Percentiles rank a stretch among this genome's conserved stretches.
Evolutionary conservation across 2,797 vertebrate genomes (phyloP).

Genomic region (Chanos chanos): DNA sequence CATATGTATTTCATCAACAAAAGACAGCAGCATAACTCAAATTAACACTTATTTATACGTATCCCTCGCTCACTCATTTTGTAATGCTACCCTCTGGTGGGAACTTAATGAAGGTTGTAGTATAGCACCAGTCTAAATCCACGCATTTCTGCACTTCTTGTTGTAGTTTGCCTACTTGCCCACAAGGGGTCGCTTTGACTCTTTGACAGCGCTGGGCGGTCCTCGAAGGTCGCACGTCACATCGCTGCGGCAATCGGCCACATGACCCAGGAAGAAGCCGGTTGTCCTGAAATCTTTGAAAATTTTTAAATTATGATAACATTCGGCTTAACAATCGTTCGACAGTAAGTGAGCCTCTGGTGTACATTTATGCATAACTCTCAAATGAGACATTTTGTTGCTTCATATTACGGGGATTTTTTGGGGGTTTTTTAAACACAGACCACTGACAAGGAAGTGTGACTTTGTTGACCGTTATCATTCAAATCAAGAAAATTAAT

Average conservation of each 20-base stretch:
- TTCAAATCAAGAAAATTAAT: too few relatives aligned
- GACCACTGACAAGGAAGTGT: too few relatives aligned
- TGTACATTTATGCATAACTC: too few relatives aligned
- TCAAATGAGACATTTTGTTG: too few relatives aligned
- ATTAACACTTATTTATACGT: background rate
- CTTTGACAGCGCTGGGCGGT: too few relatives aligned
- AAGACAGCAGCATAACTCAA: too few relatives aligned
- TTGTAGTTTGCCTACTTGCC: background rate
- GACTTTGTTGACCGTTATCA: too few relatives aligned
- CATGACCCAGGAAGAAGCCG: constrained; percentile 52
- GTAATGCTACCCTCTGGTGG: constrained; percentile 15
- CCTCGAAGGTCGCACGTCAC: too few relatives aligned
- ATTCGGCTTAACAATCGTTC: constrained; percentile 80
- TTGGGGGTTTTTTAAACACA: too few relatives aligned
- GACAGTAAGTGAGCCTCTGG: constrained; percentile 80
- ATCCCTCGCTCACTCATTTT: background rate
- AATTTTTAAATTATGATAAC: constrained; percentile 62
- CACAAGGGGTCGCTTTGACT: constrained; percentile 2
- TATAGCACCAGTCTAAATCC: too few relatives aligned
- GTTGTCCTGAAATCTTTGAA: background rate
- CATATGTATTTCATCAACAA: background rate
- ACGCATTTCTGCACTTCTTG: background rate
- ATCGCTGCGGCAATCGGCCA: background rate
- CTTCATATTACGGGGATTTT: too few relatives aligned
- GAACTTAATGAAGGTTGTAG: background rate